phyloP scores from a whole-genome alignment of 2,797 vertebrate genomes.

The Taeniopygia guttata region DNA sequence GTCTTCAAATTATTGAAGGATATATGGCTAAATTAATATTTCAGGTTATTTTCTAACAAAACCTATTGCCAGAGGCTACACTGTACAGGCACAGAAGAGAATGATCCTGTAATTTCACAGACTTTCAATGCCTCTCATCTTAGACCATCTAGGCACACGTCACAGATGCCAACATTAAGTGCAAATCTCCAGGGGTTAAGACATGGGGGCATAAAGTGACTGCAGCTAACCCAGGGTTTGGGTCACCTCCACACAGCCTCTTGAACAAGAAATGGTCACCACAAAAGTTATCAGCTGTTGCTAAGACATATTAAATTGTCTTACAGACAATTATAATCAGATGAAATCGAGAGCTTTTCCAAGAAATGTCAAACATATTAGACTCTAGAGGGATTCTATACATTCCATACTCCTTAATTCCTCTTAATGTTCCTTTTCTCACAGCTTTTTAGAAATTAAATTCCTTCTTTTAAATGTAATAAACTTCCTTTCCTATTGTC shows the following conservation, averaged over 20 bases:
- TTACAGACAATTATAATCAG: neutral
- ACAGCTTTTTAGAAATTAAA: neutral
- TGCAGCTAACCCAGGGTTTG: neutral
- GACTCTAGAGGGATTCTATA: neutral
- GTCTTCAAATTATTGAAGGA: neutral
- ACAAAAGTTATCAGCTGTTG: neutral
- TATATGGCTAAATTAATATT: neutral
- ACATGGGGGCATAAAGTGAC: neutral
- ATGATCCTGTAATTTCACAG: neutral
- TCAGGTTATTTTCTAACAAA: neutral
- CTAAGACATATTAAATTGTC: neutral
- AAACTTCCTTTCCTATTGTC: neutral
- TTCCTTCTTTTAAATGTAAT: neutral
- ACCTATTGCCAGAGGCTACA: neutral
- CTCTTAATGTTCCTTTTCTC: neutral
- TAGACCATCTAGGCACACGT: neutral
- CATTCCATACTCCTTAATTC: neutral
- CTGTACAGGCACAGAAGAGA: neutral
- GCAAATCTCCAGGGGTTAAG: neutral
- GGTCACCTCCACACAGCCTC: neutral
- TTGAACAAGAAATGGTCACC: neutral
- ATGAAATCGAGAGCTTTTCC: neutral
- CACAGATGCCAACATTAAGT: neutral
- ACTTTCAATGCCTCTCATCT: neutral
- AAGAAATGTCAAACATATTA: neutral